A percentile compares a stretch with the other conserved stretches of the same genome.
Evolutionary conservation across 1,140 invertebrate species (phyloP).

Genomic region (Dreissena polymorpha): DNA sequence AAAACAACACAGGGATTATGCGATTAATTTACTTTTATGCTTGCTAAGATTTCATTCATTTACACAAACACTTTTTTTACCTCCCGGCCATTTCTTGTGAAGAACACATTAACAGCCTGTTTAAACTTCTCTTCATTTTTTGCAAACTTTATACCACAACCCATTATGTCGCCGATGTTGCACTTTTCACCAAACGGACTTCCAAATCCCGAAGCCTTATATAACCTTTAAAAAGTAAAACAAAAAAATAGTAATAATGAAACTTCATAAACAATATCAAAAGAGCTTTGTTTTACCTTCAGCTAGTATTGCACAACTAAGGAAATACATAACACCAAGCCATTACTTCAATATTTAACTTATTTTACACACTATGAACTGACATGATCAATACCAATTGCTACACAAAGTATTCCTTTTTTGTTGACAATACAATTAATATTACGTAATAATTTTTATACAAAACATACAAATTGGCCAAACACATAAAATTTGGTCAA

Average conservation of each 20-base stretch:
- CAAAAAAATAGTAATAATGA: too few relatives aligned
- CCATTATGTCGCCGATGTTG: conserved; percentile 80
- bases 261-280: too few relatives aligned
- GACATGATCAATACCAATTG: background rate
- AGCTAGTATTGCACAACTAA: too few relatives aligned
- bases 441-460: too few relatives aligned
- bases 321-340: too few relatives aligned
- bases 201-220: conserved; percentile 70
- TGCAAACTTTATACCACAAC: conserved; percentile 80
- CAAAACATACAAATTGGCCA: too few relatives aligned
- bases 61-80: conserved; percentile 59
- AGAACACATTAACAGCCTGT: conserved; percentile 79
- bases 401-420: background rate
- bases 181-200: conserved; percentile 79
- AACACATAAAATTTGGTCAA: too few relatives aligned
- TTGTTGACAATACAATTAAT: too few relatives aligned
- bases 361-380: background rate
- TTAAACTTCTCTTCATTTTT: conserved; percentile 58
- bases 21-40: too few relatives aligned
- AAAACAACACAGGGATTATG: too few relatives aligned
- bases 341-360: background rate
- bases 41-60: too few relatives aligned
- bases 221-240: conserved; percentile 60
- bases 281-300: too few relatives aligned
- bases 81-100: conserved; percentile 81